Conservation (phyloP, 1,140 invertebrate genomes). For the Colletes latitarsis region DNA sequence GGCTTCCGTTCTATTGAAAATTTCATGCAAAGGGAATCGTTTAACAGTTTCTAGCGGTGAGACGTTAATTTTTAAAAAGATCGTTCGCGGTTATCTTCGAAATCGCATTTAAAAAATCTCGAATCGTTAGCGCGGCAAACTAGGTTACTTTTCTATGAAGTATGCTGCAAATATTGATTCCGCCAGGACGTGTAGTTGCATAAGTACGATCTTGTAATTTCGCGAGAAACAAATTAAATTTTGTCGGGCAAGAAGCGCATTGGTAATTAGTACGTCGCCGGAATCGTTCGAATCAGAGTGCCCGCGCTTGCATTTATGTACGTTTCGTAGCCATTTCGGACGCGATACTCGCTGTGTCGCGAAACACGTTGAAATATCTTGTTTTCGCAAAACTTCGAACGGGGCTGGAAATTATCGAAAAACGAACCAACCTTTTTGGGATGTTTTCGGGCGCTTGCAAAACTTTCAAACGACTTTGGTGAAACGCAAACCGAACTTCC, state of each 20-base stretch:
- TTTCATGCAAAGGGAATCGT: no score
- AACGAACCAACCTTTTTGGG: neutral
- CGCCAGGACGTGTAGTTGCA: neutral
- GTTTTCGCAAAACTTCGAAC: constrained; percentile 3
- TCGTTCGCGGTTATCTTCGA: no score
- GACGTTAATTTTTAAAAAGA: no score
- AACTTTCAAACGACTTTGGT: constrained; percentile 26
- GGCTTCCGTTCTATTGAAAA: no score
- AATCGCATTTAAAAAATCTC: no score
- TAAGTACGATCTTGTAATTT: neutral
- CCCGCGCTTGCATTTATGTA: neutral
- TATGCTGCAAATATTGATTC: neutral
- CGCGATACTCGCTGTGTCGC: neutral
- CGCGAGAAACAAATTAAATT: neutral
- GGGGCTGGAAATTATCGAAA: neutral
- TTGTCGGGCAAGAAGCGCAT: neutral
- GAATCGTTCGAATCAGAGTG: neutral
- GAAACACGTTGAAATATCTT: neutral
- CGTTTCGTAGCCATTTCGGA: neutral
- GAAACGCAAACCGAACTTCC: constrained; percentile 25
- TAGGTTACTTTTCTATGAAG: neutral
- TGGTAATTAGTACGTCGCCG: neutral
- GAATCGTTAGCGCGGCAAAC: no score
- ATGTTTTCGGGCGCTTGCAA: neutral
- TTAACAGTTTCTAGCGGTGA: no score